Percentiles rank a stretch among this genome's conserved stretches.
Conservation (phyloP, 1,140 invertebrate species). For the Ips typographus region DNA sequence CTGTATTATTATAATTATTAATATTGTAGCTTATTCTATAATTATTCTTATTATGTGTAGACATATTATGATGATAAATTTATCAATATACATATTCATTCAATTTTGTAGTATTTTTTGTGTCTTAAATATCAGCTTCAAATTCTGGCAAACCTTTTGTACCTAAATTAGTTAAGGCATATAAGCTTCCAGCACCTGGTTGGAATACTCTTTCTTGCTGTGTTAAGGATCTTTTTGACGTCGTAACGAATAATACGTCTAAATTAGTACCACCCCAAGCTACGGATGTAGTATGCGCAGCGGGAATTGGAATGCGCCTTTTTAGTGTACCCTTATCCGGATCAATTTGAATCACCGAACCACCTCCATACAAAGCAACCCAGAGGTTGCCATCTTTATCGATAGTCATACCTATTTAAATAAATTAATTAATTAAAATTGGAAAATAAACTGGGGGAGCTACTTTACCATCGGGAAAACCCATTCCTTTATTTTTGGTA, state of each 20-base stretch:
- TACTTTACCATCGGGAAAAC: constrained; percentile 21
- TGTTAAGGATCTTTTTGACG: constrained; percentile 55
- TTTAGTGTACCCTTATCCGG: constrained; percentile 57
- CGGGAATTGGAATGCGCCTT: constrained; percentile 60
- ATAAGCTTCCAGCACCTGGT: constrained; percentile 70
- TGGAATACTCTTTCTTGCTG: constrained; percentile 59
- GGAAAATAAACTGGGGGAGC: constrained; percentile 27
- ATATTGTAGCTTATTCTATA: constrained; percentile 9
- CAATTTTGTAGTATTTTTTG: neutral
- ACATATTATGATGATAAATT: constrained; percentile 13
- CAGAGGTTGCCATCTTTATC: constrained; percentile 67
- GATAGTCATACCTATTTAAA: constrained; percentile 65
- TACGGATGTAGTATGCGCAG: constrained; percentile 72
- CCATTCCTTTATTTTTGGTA: constrained; percentile 18
- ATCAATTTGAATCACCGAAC: constrained; percentile 59
- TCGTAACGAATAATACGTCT: constrained; percentile 76
- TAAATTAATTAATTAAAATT: constrained; percentile 17
- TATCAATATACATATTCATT: constrained; percentile 8
- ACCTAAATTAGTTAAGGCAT: constrained; percentile 67
- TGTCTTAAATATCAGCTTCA: constrained; percentile 38
- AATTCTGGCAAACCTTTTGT: constrained; percentile 56
- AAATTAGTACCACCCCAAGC: constrained; percentile 77
- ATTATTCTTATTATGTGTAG: constrained; percentile 30
- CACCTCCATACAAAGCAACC: constrained; percentile 61
- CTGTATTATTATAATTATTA: constrained; percentile 16